Evolutionary conservation across 2,888 invertebrate species (phyloP).

Genomic region (Andrena chrysosceles): DNA sequence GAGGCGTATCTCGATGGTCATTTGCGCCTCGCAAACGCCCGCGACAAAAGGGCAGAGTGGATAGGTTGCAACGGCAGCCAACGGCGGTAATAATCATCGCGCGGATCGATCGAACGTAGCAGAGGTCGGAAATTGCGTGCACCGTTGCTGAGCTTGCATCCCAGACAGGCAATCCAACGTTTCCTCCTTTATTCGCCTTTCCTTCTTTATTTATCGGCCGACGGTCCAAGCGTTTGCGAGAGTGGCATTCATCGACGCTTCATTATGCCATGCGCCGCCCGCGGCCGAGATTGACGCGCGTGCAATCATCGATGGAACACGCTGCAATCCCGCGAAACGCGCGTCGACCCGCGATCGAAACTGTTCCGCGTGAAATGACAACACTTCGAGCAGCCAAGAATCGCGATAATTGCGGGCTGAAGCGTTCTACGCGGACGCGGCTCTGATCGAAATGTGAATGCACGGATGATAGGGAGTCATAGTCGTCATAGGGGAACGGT

Average conservation of each 20-base stretch:
- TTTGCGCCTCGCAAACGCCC: no score
- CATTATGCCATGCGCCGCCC: constrained; percentile 17
- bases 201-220: constrained; percentile 32
- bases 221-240: constrained; percentile 15
- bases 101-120: constrained; percentile 17
- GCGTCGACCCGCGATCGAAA: constrained; percentile 3
- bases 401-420: constrained; percentile 18
- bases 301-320: constrained; percentile 31
- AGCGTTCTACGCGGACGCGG: not conserved
- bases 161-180: constrained; percentile 21
- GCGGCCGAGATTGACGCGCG: constrained; percentile 33
- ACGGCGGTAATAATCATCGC: not conserved
- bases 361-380: constrained; percentile 10
- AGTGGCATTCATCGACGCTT: constrained; percentile 46
- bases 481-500: not conserved
- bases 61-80: not conserved
- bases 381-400: constrained; percentile 15
- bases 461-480: not conserved
- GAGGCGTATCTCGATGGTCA: no score
- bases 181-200: constrained; percentile 39
- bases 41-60: not conserved
- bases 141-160: constrained; percentile 26
- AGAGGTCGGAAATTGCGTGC: constrained; percentile 50
- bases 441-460: not conserved
- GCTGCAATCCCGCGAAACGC: constrained; percentile 18